Conservation (phyloP, 2,888 invertebrate species). For the Drosophila mercatorum region DNA sequence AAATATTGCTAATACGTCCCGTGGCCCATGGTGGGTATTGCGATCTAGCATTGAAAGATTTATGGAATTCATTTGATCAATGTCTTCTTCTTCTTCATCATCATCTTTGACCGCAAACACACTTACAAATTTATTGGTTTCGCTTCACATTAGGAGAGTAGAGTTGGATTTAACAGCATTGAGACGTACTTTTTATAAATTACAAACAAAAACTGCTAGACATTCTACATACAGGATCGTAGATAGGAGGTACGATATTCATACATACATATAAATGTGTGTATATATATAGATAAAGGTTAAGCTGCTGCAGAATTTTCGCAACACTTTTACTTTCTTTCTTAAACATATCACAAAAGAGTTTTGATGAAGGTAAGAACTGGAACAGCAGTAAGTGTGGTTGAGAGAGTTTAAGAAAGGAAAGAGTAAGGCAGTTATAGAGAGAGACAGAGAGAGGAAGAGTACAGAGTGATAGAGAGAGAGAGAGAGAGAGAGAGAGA, state of each 20-base stretch:
- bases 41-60: constrained; percentile 26
- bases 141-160: constrained; percentile 53
- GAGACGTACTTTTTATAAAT: constrained; percentile 52
- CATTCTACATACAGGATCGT: constrained; percentile 41
- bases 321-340: constrained; percentile 60
- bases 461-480: constrained; percentile 21
- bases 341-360: constrained; percentile 78
- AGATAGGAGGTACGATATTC: constrained; percentile 62
- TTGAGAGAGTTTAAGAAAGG: constrained; percentile 26
- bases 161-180: constrained; percentile 50
- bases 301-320: constrained; percentile 52
- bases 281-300: constrained; percentile 13
- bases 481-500: background rate
- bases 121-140: constrained; percentile 72
- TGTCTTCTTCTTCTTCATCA: constrained; percentile 39
- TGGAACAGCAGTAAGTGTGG: constrained; percentile 30
- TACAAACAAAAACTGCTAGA: constrained; percentile 58
- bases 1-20: constrained; percentile 70
- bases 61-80: constrained; percentile 50
- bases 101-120: constrained; percentile 50
- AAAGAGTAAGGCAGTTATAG: constrained; percentile 24
- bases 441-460: constrained; percentile 14
- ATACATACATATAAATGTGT: constrained; percentile 18
- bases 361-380: constrained; percentile 73
- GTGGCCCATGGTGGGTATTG: constrained; percentile 49